phyloP scores from a whole-genome alignment of 1,140 invertebrate species.

The Drosophila pachea region DNA sequence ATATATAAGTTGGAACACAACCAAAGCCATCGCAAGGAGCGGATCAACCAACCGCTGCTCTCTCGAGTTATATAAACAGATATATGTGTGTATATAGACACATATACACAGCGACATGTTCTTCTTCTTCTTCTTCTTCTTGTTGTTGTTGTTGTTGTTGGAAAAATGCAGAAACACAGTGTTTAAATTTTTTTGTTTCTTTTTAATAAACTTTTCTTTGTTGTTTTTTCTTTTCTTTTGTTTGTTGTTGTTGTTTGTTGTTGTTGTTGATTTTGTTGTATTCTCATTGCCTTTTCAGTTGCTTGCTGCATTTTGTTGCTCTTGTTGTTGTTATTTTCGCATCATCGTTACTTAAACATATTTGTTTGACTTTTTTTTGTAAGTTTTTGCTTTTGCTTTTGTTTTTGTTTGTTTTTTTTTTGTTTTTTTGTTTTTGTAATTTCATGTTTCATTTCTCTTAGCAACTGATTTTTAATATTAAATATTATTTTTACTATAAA shows the following conservation, averaged over 20 bases:
- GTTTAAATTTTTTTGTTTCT: slow-evolving; percentile 42
- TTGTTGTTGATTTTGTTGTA: slow-evolving; percentile 49
- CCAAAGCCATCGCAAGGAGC: slow-evolving; percentile 2
- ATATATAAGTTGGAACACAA: slow-evolving; percentile 9
- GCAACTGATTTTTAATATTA: slow-evolving; percentile 54
- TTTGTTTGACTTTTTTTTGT: slow-evolving; percentile 52
- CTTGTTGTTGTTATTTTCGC: slow-evolving; percentile 42
- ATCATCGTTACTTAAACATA: slow-evolving; percentile 43
- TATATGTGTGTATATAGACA: neutral
- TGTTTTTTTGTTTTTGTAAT: neutral
- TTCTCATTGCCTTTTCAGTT: slow-evolving; percentile 55
- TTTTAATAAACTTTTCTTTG: slow-evolving; percentile 72
- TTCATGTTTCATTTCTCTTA: slow-evolving; percentile 2
- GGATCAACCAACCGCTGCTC: slow-evolving; percentile 33
- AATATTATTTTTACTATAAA: slow-evolving; percentile 75
- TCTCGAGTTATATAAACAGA: neutral
- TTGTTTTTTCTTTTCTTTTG: slow-evolving; percentile 16
- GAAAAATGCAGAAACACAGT: slow-evolving; percentile 52
- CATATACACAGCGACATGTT: neutral
- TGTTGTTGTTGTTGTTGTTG: slow-evolving; percentile 2
- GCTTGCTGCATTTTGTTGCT: slow-evolving; percentile 44
- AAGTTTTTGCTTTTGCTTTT: too few relatives aligned
- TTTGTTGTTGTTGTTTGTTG: slow-evolving; percentile 19
- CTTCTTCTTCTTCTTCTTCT: slow-evolving; percentile 9
- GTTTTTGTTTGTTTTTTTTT: slow-evolving; percentile 9